These are phyloP conservation scores for Lepus townsendii DNA, from an alignment of 2,797 vertebrate species.

Conservation along the genomic window DNA sequence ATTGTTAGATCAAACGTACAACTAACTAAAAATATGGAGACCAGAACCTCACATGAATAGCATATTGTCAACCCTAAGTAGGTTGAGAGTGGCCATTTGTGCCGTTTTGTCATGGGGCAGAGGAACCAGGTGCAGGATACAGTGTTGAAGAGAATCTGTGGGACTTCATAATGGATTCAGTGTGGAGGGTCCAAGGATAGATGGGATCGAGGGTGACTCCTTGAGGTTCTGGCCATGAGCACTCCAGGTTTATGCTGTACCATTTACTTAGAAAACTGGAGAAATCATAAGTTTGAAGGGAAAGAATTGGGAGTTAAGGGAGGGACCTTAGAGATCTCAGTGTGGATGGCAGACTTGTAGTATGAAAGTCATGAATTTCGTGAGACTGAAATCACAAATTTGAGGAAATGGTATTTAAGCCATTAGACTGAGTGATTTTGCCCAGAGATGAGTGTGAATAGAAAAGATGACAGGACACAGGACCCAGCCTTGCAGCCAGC, in stretches of 20 bases:
- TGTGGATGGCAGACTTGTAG: not conserved
- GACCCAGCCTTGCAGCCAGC: conserved; percentile 30
- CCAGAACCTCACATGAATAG: conserved; percentile 14
- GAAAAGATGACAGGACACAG: not conserved
- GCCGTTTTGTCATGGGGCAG: not conserved
- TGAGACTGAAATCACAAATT: not conserved
- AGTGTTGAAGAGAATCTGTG: not conserved
- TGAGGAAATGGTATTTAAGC: not conserved
- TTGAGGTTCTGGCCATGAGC: not conserved
- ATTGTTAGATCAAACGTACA: conserved; percentile 7
- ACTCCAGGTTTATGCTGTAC: not conserved
- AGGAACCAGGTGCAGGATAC: conserved; percentile 12
- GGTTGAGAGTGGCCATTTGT: not conserved
- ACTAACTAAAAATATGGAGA: conserved; percentile 47
- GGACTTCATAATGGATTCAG: not conserved
- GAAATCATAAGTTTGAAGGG: not conserved
- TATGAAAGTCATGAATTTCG: not conserved
- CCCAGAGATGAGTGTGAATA: conserved; percentile 1
- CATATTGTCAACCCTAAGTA: not conserved
- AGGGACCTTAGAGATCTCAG: conserved; percentile 13
- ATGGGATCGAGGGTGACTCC: not conserved
- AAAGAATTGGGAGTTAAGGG: not conserved
- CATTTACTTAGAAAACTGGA: not conserved
- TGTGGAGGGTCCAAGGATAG: not conserved
- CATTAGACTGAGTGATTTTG: conserved; percentile 6